Percentiles rank a stretch among this genome's conserved stretches.
phyloP scores from a whole-genome alignment of 2,113 vertebrate species.

The Toxotes jaculatrix region DNA sequence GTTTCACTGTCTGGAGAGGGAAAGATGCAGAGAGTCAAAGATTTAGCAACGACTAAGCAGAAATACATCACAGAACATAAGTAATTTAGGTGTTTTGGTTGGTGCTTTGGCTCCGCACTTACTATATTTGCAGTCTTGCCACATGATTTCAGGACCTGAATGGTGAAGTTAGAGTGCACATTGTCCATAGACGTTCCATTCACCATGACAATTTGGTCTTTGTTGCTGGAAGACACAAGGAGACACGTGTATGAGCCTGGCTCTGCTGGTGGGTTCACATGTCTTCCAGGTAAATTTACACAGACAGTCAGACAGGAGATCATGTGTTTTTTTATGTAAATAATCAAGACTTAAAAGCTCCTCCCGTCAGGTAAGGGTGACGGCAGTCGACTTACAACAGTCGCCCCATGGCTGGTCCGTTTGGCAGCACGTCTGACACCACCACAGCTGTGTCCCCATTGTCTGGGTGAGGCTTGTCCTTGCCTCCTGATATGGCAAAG shows the following conservation, averaged over 20 bases:
- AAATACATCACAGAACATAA: too few relatives aligned
- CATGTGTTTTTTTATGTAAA: neutral
- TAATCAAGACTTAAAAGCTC: neutral
- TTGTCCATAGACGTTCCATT: constrained; percentile 95
- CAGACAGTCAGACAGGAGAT: neutral
- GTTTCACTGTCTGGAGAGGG: constrained; percentile 89
- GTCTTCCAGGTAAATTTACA: neutral
- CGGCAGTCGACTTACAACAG: constrained; percentile 88
- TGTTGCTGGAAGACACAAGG: constrained; percentile 81
- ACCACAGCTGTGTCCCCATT: constrained; percentile 85
- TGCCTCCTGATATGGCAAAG: constrained; percentile 92
- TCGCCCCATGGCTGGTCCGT: constrained; percentile 90
- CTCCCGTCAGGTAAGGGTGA: neutral
- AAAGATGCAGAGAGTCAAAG: neutral
- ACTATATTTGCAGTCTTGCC: constrained; percentile 90
- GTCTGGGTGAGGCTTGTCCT: constrained; percentile 84
- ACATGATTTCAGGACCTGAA: constrained; percentile 92
- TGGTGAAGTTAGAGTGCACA: constrained; percentile 87
- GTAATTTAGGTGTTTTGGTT: neutral
- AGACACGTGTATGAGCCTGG: constrained; percentile 10
- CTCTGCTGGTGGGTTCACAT: neutral
- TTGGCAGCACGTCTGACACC: constrained; percentile 90
- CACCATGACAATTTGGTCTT: constrained; percentile 96
- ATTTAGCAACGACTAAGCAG: neutral
- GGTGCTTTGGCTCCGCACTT: constrained; percentile 73